A percentile compares a stretch with the other conserved stretches of the same genome.
Conservation (phyloP, 1,140 invertebrate species). For the Zaprionus capensis region DNA sequence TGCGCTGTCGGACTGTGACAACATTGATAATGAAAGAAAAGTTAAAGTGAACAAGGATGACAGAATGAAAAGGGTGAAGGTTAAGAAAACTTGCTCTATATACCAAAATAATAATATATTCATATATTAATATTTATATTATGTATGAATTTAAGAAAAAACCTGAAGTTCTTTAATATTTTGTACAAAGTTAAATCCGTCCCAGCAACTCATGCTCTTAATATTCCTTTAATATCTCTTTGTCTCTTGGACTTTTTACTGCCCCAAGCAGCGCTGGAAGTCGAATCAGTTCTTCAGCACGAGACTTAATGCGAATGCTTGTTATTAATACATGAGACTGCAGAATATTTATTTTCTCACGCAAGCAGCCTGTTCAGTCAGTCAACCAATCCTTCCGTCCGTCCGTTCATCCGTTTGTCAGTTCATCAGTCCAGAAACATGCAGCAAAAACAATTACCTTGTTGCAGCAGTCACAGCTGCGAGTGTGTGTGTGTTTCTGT, state of each 20-base stretch:
- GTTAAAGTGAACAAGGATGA: background rate
- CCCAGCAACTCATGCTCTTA: background rate
- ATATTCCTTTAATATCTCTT: background rate
- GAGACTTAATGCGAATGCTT: conserved; percentile 40
- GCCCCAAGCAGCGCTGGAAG: background rate
- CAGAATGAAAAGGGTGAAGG: background rate
- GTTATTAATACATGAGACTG: conserved; percentile 69
- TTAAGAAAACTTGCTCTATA: background rate
- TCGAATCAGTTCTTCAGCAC: background rate
- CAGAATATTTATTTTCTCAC: conserved; percentile 67
- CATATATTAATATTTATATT: no score
- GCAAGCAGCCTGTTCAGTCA: conserved; percentile 14
- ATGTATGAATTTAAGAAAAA: background rate
- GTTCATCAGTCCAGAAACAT: conserved; percentile 17
- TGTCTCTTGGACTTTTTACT: background rate
- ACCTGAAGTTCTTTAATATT: background rate
- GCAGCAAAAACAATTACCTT: conserved; percentile 66
- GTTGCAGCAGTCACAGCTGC: conserved; percentile 51
- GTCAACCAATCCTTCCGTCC: background rate
- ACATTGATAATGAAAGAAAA: background rate
- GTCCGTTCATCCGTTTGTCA: conserved; percentile 31
- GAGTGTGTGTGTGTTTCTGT: conserved; percentile 12
- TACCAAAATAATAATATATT: no score
- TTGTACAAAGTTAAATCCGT: background rate
- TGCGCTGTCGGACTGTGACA: background rate